Evolutionary conservation across 2,113 vertebrate genomes (phyloP), one percentile per base, ranked within the genome.

Genomic region (Montifringilla adamsi): DNA sequence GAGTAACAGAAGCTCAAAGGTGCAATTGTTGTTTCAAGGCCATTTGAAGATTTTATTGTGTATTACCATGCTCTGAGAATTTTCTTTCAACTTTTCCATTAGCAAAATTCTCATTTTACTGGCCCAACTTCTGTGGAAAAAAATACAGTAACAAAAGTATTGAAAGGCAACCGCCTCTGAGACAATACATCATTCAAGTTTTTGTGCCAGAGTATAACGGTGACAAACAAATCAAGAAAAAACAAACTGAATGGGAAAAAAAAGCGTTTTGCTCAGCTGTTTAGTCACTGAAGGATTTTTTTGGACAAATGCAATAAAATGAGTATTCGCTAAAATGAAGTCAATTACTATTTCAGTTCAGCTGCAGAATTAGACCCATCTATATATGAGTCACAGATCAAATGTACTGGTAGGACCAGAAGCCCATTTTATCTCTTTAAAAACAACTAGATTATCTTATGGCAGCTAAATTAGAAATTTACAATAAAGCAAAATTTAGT

Each of bases 61-160:
- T 60, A 81, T 93, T 92, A 93, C 79, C 90, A 92, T 78, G 78
- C 63, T 95, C 73, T 93, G 88, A 96, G 73, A 96, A 95, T 74
- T 94, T 88, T 95, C 88, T 89, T 94, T 94, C 91, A 97, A 94
- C 79, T 92, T 96, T 95, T 89, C 95, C 88, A 92, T 90, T 96
- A 97, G 44, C 83, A 93, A 97, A 92, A 96, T 90, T 90, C 83
- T 95, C 92, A 96, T 90, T 93, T 96, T 87, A 95, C 44, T 96
- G 94, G 86, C 79, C 69, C 88, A 92, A 95, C 76, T 94, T 96
- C 95, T 95, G 85, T 93, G 85, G 74, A 92, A 96, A 96, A 90
- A 91, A 93, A 93, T 90, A 94, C 72, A 95, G 91, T 67, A 70
- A 92, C 64, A 75, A 84, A 94, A 93, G 78, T 78, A 95, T 18